Evolutionary conservation across 2,888 invertebrate genomes (phyloP).

Genomic region (Drosophila neonasuta): DNA sequence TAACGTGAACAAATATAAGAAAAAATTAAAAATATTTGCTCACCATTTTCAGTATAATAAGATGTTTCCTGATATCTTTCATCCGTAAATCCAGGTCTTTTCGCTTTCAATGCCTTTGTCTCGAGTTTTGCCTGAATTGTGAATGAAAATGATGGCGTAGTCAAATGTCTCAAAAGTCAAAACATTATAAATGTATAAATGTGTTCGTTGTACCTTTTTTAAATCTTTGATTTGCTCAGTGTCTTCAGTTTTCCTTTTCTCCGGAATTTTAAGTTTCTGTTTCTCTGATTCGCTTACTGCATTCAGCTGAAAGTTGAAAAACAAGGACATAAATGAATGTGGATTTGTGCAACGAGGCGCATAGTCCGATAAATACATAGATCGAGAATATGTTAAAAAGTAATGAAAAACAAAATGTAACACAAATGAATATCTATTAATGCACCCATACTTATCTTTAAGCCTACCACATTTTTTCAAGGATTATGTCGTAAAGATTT

Average conservation of each 20-base stretch:
- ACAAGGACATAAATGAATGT: constrained; percentile 13
- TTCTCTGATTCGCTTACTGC: constrained; percentile 86
- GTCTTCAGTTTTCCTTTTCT: constrained; percentile 92
- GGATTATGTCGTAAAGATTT: constrained; percentile 6
- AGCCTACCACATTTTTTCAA: background rate
- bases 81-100: constrained; percentile 95
- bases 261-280: constrained; percentile 86
- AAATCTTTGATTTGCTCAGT: constrained; percentile 91
- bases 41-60: constrained; percentile 97
- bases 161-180: background rate
- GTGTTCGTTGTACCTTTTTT: constrained; percentile 88
- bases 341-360: background rate
- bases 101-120: constrained; percentile 95
- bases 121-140: constrained; percentile 88
- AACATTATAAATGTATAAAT: background rate
- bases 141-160: background rate
- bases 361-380: background rate
- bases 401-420: background rate
- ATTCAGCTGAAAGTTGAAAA: constrained; percentile 78
- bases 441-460: background rate
- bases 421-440: background rate
- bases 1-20: background rate
- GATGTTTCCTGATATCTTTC: constrained; percentile 97
- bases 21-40: constrained; percentile 77
- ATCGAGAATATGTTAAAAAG: background rate